Evolutionary conservation across 2,888 invertebrate species (phyloP).

Genomic region (Trichogramma dendrolimi): DNA sequence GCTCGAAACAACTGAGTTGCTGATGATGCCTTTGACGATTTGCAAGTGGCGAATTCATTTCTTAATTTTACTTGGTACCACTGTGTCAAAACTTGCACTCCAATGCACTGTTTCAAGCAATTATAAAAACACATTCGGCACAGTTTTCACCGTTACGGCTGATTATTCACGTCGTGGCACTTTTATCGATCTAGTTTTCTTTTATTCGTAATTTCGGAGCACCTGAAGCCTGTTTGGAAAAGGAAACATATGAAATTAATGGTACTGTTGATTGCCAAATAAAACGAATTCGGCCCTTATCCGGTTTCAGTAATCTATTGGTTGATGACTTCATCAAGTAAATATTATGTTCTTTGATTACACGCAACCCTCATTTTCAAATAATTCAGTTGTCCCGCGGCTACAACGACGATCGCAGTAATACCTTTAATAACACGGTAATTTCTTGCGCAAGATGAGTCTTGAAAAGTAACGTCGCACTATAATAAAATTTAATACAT

Average conservation of each 20-base stretch:
- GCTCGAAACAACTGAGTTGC: conserved; percentile 54
- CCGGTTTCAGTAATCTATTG: conserved; percentile 17
- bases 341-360: neutral
- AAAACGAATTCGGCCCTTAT: neutral
- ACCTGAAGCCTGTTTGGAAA: neutral
- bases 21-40: conserved; percentile 30
- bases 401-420: too few species aligned
- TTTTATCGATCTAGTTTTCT: neutral
- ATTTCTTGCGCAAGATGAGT: too few species aligned
- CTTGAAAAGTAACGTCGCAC: too few species aligned
- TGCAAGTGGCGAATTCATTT: conserved; percentile 29
- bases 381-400: too few species aligned
- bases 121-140: neutral
- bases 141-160: conserved; percentile 11
- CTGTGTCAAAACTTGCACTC: conserved; percentile 18
- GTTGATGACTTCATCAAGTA: conserved; percentile 16
- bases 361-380: too few species aligned
- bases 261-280: neutral
- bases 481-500: too few species aligned
- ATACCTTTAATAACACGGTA: too few species aligned
- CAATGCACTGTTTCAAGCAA: conserved; percentile 21
- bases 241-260: neutral
- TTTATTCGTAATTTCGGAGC: neutral
- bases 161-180: neutral
- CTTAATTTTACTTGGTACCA: conserved; percentile 13